phyloP scores from a whole-genome alignment of 1,140 invertebrate species.

The Heliconius congener region DNA sequence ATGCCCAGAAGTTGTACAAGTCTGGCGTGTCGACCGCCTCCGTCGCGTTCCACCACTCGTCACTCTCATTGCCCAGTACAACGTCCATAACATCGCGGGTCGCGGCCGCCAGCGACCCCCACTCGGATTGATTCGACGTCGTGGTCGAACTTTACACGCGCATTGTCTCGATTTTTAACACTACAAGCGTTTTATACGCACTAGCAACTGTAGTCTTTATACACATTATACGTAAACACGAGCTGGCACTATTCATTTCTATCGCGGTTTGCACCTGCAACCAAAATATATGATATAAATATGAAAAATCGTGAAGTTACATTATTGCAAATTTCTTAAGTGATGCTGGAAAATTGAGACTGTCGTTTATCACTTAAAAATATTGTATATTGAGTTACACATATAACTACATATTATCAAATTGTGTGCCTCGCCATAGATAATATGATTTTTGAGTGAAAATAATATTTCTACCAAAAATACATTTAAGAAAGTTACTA shows the following conservation, averaged over 20 bases:
- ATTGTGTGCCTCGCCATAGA: neutral
- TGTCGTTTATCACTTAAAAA: neutral
- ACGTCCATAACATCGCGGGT: constrained; percentile 79
- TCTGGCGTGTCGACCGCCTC: constrained; percentile 47
- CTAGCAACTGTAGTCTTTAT: constrained; percentile 44
- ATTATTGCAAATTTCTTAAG: too few relatives aligned
- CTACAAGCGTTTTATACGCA: constrained; percentile 51
- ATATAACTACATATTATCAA: neutral
- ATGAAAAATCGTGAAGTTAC: neutral
- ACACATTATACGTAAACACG: constrained; percentile 38
- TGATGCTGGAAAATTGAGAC: too few relatives aligned
- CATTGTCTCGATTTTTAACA: constrained; percentile 61
- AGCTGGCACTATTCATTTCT: constrained; percentile 41
- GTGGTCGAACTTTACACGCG: constrained; percentile 63
- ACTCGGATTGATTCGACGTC: constrained; percentile 66
- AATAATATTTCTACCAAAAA: neutral
- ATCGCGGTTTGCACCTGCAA: constrained; percentile 47
- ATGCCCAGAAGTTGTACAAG: constrained; percentile 80
- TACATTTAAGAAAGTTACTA: neutral
- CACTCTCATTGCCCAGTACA: constrained; percentile 65
- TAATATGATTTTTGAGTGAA: neutral
- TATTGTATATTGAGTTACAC: neutral
- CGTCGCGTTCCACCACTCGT: constrained; percentile 60
- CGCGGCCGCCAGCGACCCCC: constrained; percentile 69
- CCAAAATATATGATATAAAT: constrained; percentile 7